These are phyloP conservation scores for Ceramica pisi DNA, from an alignment of 2,888 invertebrate species.

Conservation along the genomic window DNA sequence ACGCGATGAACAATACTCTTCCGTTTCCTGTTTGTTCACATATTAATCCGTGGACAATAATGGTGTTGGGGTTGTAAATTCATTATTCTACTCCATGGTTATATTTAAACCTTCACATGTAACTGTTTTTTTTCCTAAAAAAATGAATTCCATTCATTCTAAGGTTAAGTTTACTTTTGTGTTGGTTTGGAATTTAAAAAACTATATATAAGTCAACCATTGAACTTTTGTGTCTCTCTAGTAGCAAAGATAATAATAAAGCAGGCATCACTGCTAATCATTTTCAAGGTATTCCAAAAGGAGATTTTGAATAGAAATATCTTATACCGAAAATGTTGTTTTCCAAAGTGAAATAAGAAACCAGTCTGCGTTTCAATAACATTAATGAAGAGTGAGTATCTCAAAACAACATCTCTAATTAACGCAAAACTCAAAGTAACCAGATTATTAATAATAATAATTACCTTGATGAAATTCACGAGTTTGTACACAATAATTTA, in stretches of 20 bases:
- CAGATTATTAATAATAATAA: conserved; percentile 49
- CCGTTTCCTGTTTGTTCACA: no score
- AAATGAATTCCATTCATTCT: no score
- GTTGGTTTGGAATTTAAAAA: background rate
- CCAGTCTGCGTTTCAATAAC: conserved; percentile 8
- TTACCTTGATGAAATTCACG: conserved; percentile 24
- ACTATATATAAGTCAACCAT: background rate
- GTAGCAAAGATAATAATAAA: background rate
- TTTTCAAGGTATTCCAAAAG: background rate
- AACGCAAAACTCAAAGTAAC: conserved; percentile 37
- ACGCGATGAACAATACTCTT: no score
- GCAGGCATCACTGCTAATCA: background rate
- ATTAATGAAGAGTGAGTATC: conserved; percentile 30
- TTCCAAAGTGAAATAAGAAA: background rate
- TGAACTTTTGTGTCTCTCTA: background rate
- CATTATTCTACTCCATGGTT: no score
- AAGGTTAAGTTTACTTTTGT: no score
- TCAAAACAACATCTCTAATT: conserved; percentile 28
- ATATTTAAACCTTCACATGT: no score
- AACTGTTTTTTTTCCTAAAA: no score
- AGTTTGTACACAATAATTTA: conserved; percentile 44
- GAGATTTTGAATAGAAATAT: conserved; percentile 21
- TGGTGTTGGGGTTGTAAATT: no score
- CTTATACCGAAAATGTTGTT: background rate
- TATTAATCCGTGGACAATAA: no score